A percentile compares a stretch with the other conserved stretches of the same genome.
phyloP scores from a whole-genome alignment of 1,140 invertebrate genomes.

The Ephestia elutella region DNA sequence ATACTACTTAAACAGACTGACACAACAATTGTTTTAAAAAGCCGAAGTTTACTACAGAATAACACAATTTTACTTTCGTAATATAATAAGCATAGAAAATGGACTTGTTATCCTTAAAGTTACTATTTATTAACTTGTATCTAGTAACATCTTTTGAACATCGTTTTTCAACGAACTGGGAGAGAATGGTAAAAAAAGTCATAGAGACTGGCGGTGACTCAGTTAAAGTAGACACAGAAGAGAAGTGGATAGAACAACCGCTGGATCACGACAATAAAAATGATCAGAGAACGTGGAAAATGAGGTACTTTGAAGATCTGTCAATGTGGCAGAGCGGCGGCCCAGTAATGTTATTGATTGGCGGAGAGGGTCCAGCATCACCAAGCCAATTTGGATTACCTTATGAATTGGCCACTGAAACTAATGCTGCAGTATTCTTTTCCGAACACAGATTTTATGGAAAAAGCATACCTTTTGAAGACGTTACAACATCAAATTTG shows the following conservation, averaged over 20 bases:
- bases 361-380: slow-evolving; percentile 61
- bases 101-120: too few species aligned
- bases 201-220: too few species aligned
- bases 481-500: slow-evolving; percentile 74
- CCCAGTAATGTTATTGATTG: slow-evolving; percentile 80
- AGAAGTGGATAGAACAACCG: slow-evolving; percentile 44
- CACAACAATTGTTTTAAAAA: too few species aligned
- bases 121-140: too few species aligned
- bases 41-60: too few species aligned
- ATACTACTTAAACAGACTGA: too few species aligned
- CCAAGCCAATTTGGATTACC: slow-evolving; percentile 29
- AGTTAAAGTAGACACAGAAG: too few species aligned
- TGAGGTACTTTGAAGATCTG: slow-evolving; percentile 51
- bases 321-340: slow-evolving; percentile 61
- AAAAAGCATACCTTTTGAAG: slow-evolving; percentile 80
- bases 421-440: slow-evolving; percentile 39
- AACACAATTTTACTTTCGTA: too few species aligned
- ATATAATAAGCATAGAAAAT: too few species aligned
- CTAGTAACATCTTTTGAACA: too few species aligned
- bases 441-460: slow-evolving; percentile 90
- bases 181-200: too few species aligned
- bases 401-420: slow-evolving; percentile 61
- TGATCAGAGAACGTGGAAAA: slow-evolving; percentile 43
- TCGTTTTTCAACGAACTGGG: too few species aligned
- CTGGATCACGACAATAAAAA: slow-evolving; percentile 47